These are phyloP conservation scores for Paramuricea clavata DNA, from an alignment of 92 coral and sea anemone genomes.

Conservation along the genomic window DNA sequence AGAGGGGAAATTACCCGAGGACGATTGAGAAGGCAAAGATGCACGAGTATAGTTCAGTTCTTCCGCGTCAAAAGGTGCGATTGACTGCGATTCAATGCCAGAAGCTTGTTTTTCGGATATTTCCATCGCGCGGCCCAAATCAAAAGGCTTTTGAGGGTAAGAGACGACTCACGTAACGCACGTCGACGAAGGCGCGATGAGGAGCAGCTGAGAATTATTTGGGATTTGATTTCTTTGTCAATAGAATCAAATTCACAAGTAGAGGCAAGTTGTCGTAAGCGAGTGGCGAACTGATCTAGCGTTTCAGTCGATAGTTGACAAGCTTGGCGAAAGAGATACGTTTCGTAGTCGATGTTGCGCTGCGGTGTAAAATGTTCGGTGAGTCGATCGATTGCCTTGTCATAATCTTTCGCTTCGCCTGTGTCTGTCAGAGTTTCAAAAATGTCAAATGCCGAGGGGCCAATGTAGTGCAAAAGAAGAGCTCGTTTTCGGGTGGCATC, in stretches of 20 bases:
- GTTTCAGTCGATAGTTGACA: conserved; percentile 19
- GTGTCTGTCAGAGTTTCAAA: neutral
- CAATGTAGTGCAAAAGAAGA: conserved; percentile 26
- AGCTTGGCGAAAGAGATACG: conserved; percentile 22
- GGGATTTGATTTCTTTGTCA: conserved; percentile 37
- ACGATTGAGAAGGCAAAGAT: neutral
- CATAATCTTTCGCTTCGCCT: neutral
- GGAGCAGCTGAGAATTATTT: conserved; percentile 27
- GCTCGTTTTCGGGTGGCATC: conserved; percentile 9
- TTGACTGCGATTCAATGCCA: neutral
- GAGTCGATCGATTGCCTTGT: neutral
- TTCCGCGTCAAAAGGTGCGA: neutral
- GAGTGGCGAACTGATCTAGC: conserved; percentile 22
- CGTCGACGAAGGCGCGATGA: conserved; percentile 23
- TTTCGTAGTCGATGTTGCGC: conserved; percentile 33
- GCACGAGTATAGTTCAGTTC: neutral
- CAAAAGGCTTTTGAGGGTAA: conserved; percentile 57
- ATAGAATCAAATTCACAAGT: conserved; percentile 12
- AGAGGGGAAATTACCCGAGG: neutral
- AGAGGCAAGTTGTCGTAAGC: conserved; percentile 26
- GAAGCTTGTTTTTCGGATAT: conserved; percentile 46
- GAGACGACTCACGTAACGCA: conserved; percentile 9
- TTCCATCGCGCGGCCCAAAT: conserved; percentile 64
- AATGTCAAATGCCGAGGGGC: conserved; percentile 11
- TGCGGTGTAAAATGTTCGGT: conserved; percentile 10